Percentiles rank a stretch among this genome's conserved stretches.
phyloP scores from a whole-genome alignment of 1,140 invertebrate species.

The Bombus balteatus region DNA sequence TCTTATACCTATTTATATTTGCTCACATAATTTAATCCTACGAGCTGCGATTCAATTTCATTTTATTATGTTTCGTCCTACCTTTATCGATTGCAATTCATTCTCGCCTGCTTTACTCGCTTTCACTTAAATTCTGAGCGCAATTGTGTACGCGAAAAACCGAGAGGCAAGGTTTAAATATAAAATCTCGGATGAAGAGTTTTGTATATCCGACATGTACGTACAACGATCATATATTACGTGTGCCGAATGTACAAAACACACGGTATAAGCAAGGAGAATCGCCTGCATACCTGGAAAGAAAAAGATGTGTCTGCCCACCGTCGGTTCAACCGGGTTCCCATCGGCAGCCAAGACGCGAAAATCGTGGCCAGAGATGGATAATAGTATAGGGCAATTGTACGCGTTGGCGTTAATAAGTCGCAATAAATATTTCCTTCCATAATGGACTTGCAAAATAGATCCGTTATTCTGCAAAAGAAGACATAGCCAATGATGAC shows the following conservation, averaged over 20 bases:
- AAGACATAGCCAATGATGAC: neutral
- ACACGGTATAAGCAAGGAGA: neutral
- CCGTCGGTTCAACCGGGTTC: conserved; percentile 82
- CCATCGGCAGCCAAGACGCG: conserved; percentile 83
- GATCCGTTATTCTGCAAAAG: conserved; percentile 43
- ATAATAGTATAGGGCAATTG: conserved; percentile 83
- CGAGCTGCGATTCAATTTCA: neutral
- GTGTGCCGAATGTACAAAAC: conserved; percentile 15
- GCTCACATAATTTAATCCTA: neutral
- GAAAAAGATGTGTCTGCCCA: conserved; percentile 71
- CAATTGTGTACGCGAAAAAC: neutral
- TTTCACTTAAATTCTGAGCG: neutral
- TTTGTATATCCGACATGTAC: conserved; percentile 29
- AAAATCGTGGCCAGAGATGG: conserved; percentile 83
- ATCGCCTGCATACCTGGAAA: conserved; percentile 69
- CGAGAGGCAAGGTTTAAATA: neutral
- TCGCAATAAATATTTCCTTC: conserved; percentile 61
- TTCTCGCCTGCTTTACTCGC: neutral
- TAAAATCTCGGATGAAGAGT: neutral
- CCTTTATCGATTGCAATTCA: neutral
- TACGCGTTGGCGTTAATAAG: conserved; percentile 70
- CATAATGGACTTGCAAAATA: conserved; percentile 50
- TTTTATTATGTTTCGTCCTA: neutral
- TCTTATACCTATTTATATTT: too few relatives aligned
- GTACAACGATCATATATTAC: conserved; percentile 55